phyloP scores from a whole-genome alignment of 2,797 vertebrate genomes.

The Ispidina lecontei region DNA sequence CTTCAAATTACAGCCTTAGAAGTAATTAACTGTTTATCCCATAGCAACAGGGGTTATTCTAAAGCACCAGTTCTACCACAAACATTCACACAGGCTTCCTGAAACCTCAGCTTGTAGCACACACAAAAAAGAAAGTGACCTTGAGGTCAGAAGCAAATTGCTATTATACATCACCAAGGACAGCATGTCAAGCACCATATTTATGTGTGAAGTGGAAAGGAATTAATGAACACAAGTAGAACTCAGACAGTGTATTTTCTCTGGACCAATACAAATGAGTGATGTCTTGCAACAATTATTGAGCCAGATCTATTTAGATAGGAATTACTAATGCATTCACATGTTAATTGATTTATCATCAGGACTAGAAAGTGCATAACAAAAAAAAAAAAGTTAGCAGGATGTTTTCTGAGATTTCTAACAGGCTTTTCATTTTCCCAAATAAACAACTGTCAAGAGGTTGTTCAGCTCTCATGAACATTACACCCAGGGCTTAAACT shows the following conservation, averaged over 20 bases:
- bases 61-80: neutral
- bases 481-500: neutral
- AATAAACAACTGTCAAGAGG: neutral
- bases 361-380: neutral
- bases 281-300: constrained; percentile 21
- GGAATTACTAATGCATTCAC: constrained; percentile 42
- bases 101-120: constrained; percentile 9
- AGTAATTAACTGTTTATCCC: constrained; percentile 44
- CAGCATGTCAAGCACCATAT: constrained; percentile 32
- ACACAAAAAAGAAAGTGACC: neutral
- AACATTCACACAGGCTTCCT: neutral
- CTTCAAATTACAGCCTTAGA: neutral
- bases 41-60: neutral
- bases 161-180: constrained; percentile 42
- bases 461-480: neutral
- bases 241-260: constrained; percentile 31
- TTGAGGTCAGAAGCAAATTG: constrained; percentile 36
- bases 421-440: constrained; percentile 20
- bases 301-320: constrained; percentile 25
- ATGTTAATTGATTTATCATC: constrained; percentile 34
- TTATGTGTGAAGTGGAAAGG: constrained; percentile 50
- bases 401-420: constrained; percentile 1
- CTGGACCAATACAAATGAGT: constrained; percentile 17
- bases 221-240: constrained; percentile 29
- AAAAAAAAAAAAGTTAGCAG: neutral